Percentiles rank a stretch among this genome's conserved stretches.
Conservation (phyloP, 2,888 invertebrate species). For the Apodemia duryi region DNA sequence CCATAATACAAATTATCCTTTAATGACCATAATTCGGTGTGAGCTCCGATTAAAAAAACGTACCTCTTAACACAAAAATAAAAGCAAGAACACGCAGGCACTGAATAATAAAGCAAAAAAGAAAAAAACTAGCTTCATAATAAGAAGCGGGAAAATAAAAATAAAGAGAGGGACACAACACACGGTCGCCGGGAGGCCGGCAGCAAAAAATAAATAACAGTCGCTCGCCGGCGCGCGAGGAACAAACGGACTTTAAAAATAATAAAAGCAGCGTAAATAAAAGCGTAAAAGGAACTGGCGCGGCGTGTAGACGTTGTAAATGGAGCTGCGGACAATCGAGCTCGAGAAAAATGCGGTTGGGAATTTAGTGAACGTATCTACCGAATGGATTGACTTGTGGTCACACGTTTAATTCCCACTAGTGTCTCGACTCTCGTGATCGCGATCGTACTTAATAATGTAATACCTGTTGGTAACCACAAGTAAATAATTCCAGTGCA, state of each 20-base stretch:
- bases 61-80: conserved; percentile 78
- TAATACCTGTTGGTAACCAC: conserved; percentile 54
- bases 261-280: conserved; percentile 79
- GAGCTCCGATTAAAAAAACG: conserved; percentile 70
- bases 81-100: conserved; percentile 76
- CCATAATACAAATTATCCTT: conserved; percentile 79
- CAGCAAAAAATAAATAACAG: conserved; percentile 76
- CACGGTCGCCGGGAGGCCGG: conserved; percentile 77
- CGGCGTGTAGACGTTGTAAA: conserved; percentile 78
- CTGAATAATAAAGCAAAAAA: conserved; percentile 61
- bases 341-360: conserved; percentile 71
- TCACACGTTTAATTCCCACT: conserved; percentile 44
- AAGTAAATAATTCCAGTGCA: conserved; percentile 34
- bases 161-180: conserved; percentile 77
- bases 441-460: conserved; percentile 55
- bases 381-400: conserved; percentile 58
- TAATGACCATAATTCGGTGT: conserved; percentile 78
- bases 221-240: conserved; percentile 74
- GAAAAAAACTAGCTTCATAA: conserved; percentile 72
- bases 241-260: conserved; percentile 78
- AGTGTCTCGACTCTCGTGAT: conserved; percentile 48
- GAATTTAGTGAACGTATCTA: conserved; percentile 75
- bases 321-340: conserved; percentile 76
- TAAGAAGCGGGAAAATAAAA: conserved; percentile 79
- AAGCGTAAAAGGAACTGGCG: conserved; percentile 78